Conservation (phyloP, 2,888 invertebrate genomes). For the Hermaeophaga mercurialis region DNA sequence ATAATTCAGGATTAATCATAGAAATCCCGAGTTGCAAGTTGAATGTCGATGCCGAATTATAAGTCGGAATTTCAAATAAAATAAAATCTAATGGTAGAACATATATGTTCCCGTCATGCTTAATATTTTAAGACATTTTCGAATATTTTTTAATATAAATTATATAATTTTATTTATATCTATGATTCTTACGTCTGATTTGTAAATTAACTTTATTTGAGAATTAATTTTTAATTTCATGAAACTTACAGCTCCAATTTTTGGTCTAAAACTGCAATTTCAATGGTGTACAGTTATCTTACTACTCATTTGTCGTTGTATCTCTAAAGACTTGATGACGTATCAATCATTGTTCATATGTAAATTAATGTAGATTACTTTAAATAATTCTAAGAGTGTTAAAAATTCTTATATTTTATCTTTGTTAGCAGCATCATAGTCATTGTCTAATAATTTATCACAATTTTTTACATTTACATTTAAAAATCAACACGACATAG, state of each 20-base stretch:
- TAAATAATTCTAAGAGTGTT: conserved; percentile 24
- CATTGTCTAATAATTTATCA: conserved; percentile 35
- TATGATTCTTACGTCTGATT: not conserved
- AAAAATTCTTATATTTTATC: conserved; percentile 28
- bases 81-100: too few relatives aligned
- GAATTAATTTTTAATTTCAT: too few relatives aligned
- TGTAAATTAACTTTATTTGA: not conserved
- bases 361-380: conserved; percentile 27
- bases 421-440: conserved; percentile 34
- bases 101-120: too few relatives aligned
- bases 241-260: too few relatives aligned
- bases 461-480: conserved; percentile 37
- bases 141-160: too few relatives aligned
- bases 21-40: too few relatives aligned
- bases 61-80: too few relatives aligned
- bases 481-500: conserved; percentile 32
- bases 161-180: not conserved
- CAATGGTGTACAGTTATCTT: not conserved
- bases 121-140: too few relatives aligned
- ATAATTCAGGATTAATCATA: too few relatives aligned
- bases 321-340: not conserved
- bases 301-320: not conserved
- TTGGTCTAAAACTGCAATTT: conserved; percentile 3
- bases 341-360: conserved; percentile 19
- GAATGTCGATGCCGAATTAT: too few relatives aligned